Conservation (phyloP, 2,888 invertebrate genomes). For the Drosophila acutilabella region DNA sequence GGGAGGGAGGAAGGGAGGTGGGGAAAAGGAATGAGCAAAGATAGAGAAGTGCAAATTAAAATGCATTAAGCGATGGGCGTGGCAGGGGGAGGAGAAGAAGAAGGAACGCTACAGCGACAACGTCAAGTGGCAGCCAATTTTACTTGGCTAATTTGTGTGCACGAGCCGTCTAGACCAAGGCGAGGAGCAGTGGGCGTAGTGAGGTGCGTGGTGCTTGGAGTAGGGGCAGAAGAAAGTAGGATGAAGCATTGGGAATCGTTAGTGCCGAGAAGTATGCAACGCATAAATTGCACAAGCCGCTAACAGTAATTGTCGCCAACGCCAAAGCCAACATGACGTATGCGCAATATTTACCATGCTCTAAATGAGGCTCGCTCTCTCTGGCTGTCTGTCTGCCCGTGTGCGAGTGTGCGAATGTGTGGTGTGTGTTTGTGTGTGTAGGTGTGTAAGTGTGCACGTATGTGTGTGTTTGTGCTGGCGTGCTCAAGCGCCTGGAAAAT, state of each 20-base stretch:
- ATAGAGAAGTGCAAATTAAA: constrained; percentile 60
- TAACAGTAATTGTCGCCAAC: constrained; percentile 75
- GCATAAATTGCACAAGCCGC: constrained; percentile 73
- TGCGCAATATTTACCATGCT: constrained; percentile 74
- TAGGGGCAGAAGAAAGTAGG: constrained; percentile 5
- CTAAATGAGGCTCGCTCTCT: constrained; percentile 60
- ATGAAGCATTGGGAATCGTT: constrained; percentile 63
- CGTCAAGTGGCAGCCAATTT: constrained; percentile 73
- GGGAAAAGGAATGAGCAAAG: not conserved
- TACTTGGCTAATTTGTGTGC: constrained; percentile 73
- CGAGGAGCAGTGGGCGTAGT: not conserved
- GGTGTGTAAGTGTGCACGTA: constrained; percentile 6
- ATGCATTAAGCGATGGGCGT: constrained; percentile 62
- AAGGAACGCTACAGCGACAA: not conserved
- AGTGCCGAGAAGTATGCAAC: constrained; percentile 50
- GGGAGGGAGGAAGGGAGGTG: not conserved
- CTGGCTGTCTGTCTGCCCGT: not conserved
- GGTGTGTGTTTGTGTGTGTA: constrained; percentile 25
- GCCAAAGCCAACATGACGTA: constrained; percentile 73
- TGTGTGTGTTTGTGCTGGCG: constrained; percentile 46
- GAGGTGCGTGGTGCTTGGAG: not conserved
- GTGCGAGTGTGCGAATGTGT: not conserved
- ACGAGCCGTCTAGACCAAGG: constrained; percentile 51
- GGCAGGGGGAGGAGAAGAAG: constrained; percentile 5
- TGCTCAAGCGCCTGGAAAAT: constrained; percentile 78